Evolutionary conservation across 2,797 vertebrate species (phyloP), one percentile per base, ranked within the genome.

Genomic region (Rhabdomys pumilio): DNA sequence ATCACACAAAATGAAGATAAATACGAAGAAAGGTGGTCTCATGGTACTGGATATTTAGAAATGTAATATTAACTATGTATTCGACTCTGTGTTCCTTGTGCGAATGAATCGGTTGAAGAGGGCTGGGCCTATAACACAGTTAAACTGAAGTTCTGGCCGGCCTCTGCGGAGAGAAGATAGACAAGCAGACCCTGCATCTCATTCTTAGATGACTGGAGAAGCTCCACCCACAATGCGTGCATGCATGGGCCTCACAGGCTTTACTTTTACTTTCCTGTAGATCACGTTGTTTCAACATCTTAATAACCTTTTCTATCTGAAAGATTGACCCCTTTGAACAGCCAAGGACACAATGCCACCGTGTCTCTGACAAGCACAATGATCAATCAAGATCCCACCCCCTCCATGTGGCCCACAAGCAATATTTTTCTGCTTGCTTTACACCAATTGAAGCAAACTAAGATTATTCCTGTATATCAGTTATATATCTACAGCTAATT

Each of bases 11-110:
- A 67, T 85, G 19, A 67, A 67, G n/a, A n/a, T 6, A 2, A 67
- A 67, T 7, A 67, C 0, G 19, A 85, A 31, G 31, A 14, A 67
- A 67, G 22, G 80, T 82, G 95, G n/a, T 61, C 75, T 97, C 89
- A 89, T 95, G 96, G 90, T 97, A 89, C 92, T 97, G 90, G 88
- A 93, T 98, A 97, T 96, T 98, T 98, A 97, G 96, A 96, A 98
- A 95, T 84, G 22, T 90, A 76, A 65, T 85, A 73, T 95, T 95
- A 97, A 98, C 76, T 96, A 95, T 87, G 80, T 92, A 91, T 80
- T 59, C 91, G 96, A 91, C 67, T 86, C 97, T 96, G 12, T 96
- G 92, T 98, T 97, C 96, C 98, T 97, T 95, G 1, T 97, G 95
- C 90, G 96, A 95, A 97, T 97, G 88, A 96, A 96, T 96, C 75